Conservation (phyloP, 64 coral and sea anemone genomes). For the Montipora capricornis region DNA sequence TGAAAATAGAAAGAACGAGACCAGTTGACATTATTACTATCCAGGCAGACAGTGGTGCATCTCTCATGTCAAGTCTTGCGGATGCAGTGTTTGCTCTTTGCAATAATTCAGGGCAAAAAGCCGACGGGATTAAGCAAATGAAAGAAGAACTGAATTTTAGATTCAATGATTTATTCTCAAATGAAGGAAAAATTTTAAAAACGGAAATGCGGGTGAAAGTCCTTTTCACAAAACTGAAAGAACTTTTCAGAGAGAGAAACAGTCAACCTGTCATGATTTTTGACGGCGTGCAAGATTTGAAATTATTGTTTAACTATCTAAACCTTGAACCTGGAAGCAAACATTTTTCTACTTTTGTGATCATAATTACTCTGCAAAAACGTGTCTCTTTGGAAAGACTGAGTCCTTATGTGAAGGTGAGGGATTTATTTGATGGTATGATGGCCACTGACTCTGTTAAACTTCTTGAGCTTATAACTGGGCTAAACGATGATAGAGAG, state of each 20-base stretch:
- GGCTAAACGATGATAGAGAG: conserved; percentile 4
- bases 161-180: conserved; percentile 63
- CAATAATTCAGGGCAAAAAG: conserved; percentile 17
- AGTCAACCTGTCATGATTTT: conserved; percentile 83
- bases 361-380: conserved; percentile 67
- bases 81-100: conserved; percentile 68
- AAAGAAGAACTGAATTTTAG: conserved; percentile 77
- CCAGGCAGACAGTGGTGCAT: conserved; percentile 55
- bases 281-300: conserved; percentile 82
- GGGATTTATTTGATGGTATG: conserved; percentile 83
- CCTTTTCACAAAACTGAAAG: conserved; percentile 64
- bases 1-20: conserved; percentile 17
- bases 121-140: conserved; percentile 70
- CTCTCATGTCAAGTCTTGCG: conserved; percentile 77
- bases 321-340: conserved; percentile 78
- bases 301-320: conserved; percentile 65
- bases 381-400: conserved; percentile 64
- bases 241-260: conserved; percentile 56
- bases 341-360: conserved; percentile 36
- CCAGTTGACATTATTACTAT: conserved; percentile 81
- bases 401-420: conserved; percentile 58
- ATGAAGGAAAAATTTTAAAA: conserved; percentile 47
- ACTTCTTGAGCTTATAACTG: conserved; percentile 70
- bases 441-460: conserved; percentile 49
- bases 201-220: conserved; percentile 60